A percentile compares a stretch with the other conserved stretches of the same genome.
These are phyloP conservation scores for Menidia beryllina DNA, from an alignment of 2,113 vertebrate genomes.

Conservation along the genomic window DNA sequence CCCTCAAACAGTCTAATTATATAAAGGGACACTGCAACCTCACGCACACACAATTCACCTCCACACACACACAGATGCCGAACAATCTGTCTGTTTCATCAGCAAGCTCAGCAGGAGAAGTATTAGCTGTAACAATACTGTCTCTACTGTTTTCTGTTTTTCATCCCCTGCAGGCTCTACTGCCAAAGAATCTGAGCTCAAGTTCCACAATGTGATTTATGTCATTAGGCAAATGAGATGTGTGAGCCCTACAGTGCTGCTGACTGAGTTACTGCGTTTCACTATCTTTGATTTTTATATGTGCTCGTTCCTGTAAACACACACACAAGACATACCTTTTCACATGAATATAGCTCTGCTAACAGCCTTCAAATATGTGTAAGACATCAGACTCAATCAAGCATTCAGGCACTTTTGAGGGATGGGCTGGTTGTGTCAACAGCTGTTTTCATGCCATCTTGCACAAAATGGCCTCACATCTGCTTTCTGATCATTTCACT, in stretches of 20 bases:
- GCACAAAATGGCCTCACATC: conserved; percentile 72
- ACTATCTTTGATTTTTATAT: conserved; percentile 42
- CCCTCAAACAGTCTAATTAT: conserved; percentile 33
- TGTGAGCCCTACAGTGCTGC: conserved; percentile 66
- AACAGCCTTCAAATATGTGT: conserved; percentile 71
- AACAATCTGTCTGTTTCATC: conserved; percentile 72
- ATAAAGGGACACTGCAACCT: conserved; percentile 23
- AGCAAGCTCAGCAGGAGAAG: conserved; percentile 66
- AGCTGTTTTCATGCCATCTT: conserved; percentile 73
- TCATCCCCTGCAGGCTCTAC: conserved; percentile 52
- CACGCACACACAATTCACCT: conserved; percentile 31
- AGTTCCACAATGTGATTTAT: conserved; percentile 81
- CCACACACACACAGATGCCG: conserved; percentile 42
- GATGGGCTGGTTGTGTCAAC: conserved; percentile 67
- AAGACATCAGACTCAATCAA: conserved; percentile 71
- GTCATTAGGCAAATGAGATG: conserved; percentile 84
- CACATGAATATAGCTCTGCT: conserved; percentile 43
- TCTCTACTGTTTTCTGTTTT: conserved; percentile 61
- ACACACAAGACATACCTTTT: conserved; percentile 37
- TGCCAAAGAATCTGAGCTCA: conserved; percentile 74
- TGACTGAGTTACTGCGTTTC: conserved; percentile 68
- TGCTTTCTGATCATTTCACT: conserved; percentile 61
- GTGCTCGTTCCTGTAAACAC: conserved; percentile 7
- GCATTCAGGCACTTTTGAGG: conserved; percentile 59
- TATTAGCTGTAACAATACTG: conserved; percentile 69